phyloP scores from a whole-genome alignment of 2,797 vertebrate genomes.

The Spizella passerina region DNA sequence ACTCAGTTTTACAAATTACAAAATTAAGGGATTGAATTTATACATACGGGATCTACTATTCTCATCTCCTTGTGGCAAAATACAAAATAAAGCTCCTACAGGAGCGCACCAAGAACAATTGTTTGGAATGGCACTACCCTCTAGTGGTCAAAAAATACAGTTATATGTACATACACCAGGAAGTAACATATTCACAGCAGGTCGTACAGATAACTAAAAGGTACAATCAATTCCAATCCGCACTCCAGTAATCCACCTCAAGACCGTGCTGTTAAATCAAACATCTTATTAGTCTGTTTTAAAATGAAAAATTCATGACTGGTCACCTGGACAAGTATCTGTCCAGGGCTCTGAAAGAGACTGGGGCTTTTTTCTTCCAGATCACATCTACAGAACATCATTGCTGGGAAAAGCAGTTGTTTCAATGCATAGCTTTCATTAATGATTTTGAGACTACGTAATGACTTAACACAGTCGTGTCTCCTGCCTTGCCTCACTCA shows the following conservation, averaged over 20 bases:
- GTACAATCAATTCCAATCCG: background rate
- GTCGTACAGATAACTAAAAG: rapidly evolving
- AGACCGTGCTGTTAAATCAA: background rate
- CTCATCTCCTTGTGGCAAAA: background rate
- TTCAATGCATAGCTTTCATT: background rate
- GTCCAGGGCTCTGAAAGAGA: background rate
- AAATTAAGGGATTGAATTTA: background rate
- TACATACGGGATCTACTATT: background rate
- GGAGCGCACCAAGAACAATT: background rate
- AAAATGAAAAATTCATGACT: background rate
- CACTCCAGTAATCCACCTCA: background rate
- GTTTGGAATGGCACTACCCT: slow-evolving; percentile 13
- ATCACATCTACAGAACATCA: background rate
- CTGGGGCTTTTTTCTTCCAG: rapidly evolving
- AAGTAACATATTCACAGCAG: background rate
- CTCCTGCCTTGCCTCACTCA: background rate
- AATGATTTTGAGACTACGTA: rapidly evolving
- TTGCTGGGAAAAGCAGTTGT: background rate
- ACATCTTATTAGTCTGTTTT: background rate
- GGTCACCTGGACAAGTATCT: background rate
- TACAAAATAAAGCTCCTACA: background rate
- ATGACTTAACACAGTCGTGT: background rate
- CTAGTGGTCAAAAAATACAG: slow-evolving; percentile 5
- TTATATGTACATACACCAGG: background rate
- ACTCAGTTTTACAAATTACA: background rate